Evolutionary conservation across 2,888 invertebrate species (phyloP).

Genomic region (Papilio demoleus): DNA sequence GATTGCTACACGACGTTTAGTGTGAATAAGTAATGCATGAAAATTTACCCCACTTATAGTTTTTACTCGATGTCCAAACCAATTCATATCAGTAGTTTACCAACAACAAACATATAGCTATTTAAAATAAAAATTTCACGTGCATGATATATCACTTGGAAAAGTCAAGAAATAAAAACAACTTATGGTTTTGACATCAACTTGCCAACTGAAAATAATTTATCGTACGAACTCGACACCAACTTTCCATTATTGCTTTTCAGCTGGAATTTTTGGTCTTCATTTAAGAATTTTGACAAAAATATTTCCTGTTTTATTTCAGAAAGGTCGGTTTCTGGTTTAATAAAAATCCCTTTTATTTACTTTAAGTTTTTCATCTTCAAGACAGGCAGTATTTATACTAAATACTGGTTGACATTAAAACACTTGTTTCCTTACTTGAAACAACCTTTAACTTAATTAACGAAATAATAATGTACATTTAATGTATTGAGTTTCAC

Average conservation of each 20-base stretch:
- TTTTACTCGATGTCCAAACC: background rate
- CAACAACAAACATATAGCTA: background rate
- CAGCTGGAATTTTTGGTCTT: slow-evolving; percentile 22
- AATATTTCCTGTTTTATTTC: background rate
- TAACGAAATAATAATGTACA: no score
- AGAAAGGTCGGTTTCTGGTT: slow-evolving; percentile 10
- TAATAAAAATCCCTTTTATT: background rate
- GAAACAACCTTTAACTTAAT: no score
- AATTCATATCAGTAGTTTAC: background rate
- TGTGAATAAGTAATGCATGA: no score
- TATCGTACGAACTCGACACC: slow-evolving; percentile 51
- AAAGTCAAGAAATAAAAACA: slow-evolving; percentile 43
- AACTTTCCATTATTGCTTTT: slow-evolving; percentile 46
- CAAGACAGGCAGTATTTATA: background rate
- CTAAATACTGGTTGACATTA: background rate
- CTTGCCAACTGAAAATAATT: slow-evolving; percentile 59
- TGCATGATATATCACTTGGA: slow-evolving; percentile 29
- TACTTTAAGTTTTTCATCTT: background rate
- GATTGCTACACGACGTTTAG: no score
- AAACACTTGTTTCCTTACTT: background rate
- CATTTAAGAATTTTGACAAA: slow-evolving; percentile 17
- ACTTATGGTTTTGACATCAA: slow-evolving; percentile 49
- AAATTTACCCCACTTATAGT: background rate
- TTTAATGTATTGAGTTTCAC: no score
- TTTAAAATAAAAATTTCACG: slow-evolving; percentile 36